Conservation (phyloP, 2,888 invertebrate species). For the Tenthredo notha region DNA sequence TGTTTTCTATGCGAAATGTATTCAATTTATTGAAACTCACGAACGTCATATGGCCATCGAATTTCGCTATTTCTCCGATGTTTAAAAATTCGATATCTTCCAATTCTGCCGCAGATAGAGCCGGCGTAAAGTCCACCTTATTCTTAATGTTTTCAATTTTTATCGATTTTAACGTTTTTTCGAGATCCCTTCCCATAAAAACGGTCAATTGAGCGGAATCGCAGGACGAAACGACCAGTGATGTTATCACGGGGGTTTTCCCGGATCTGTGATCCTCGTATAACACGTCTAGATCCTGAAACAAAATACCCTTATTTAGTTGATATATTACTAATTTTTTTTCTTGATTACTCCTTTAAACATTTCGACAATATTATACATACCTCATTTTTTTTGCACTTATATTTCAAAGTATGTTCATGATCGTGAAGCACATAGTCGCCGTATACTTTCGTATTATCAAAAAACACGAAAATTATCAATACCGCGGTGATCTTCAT, state of each 20-base stretch:
- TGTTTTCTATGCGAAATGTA: conserved; percentile 63
- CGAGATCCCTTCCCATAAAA: neutral
- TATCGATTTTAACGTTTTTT: conserved; percentile 46
- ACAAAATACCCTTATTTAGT: conserved; percentile 35
- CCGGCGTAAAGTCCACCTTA: conserved; percentile 62
- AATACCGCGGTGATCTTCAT: conserved; percentile 22
- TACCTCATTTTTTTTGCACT: neutral
- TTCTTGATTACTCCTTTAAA: neutral
- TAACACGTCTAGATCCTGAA: conserved; percentile 60
- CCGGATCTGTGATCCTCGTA: neutral
- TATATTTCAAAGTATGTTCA: neutral
- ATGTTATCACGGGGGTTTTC: conserved; percentile 58
- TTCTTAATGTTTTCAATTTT: conserved; percentile 66
- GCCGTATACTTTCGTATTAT: neutral
- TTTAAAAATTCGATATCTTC: conserved; percentile 62
- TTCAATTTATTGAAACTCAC: conserved; percentile 59
- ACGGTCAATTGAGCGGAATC: conserved; percentile 59
- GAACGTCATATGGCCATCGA: conserved; percentile 55
- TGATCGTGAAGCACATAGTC: neutral
- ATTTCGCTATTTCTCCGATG: conserved; percentile 63
- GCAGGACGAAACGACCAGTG: conserved; percentile 65
- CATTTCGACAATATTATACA: neutral
- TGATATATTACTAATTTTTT: neutral
- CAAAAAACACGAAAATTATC: neutral
- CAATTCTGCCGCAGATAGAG: conserved; percentile 58